Base-by-base conservation (phyloP, 2,888 invertebrate species). In the Drosophila neotestacea region DNA sequence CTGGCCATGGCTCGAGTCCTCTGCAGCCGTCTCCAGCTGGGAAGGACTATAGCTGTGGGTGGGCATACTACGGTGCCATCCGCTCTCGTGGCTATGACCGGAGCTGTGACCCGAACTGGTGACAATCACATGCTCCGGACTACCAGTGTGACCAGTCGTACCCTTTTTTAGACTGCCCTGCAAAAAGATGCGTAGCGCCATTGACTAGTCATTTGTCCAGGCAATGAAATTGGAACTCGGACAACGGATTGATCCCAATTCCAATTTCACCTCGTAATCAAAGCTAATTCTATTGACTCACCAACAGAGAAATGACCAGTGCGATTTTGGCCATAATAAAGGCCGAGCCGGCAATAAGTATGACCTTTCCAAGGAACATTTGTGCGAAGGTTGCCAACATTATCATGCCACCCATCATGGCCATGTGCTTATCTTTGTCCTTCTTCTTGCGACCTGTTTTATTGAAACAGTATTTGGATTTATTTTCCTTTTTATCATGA, bases 271-370 rank as follows among this genome's bases (percentile, higher is more conserved):
- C 9, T 13, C 28, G 0, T 41, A 6, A 30, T 41, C 16, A 9
- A 27, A n/a, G 36, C n/a, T 4, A 27, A 28, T n/a, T 16, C n/a
- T n/a, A 42, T 38, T 11, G 7, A 92, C 91, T 92, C 89, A 93
- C 93, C 79, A 95, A 93, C 42, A 94, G 92, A 5, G 95, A 94
- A 34, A 95, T 88, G 55, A 95, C 91, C 27, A 95, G 90, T 0
- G 95, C 95, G 52, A 95, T 93, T 90, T 95, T 95, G 6, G 95
- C 94, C 68, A 95, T 93, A 59, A 95, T 92, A 65, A 95, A 92
- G 4, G 95, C 95, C 7, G 95, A 94, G 46, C 95, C 95, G 1
- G 95, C 95, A 78, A 95, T 93, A 68, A 95, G 93, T 6, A 95
- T 95, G 66, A 95, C 94, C 92, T 95, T 95, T 30, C 95, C 95